Conservation (phyloP, 2,113 vertebrate species). For the Ornithorhynchus anatinus region DNA sequence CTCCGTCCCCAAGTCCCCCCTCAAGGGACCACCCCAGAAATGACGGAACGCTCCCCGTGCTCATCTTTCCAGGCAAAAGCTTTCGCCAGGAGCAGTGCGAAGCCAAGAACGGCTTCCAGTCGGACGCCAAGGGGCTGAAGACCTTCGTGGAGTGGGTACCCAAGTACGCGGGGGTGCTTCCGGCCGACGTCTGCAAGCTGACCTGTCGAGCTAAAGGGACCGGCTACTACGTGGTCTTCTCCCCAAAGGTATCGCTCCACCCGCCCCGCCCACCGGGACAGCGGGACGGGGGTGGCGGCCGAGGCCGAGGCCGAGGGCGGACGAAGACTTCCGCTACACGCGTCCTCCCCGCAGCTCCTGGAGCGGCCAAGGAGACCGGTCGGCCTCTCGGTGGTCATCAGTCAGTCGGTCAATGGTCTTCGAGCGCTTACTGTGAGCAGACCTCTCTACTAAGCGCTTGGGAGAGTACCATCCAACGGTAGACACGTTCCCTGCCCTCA, state of each 20-base stretch:
- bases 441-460: too few species aligned
- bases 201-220: constrained; percentile 97
- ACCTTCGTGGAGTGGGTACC: constrained; percentile 96
- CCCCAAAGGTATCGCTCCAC: constrained; percentile 87
- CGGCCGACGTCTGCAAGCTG: constrained; percentile 92
- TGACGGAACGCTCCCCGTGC: constrained; percentile 3
- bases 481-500: too few species aligned
- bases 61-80: constrained; percentile 84
- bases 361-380: too few species aligned
- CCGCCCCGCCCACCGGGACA: not conserved
- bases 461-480: too few species aligned
- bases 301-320: too few species aligned
- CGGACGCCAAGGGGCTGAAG: constrained; percentile 94
- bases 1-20: too few species aligned
- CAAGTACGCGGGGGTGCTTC: constrained; percentile 92
- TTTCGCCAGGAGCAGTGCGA: constrained; percentile 96
- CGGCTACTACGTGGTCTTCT: constrained; percentile 96
- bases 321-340: too few species aligned
- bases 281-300: too few species aligned
- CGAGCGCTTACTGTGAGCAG: too few species aligned
- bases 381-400: too few species aligned
- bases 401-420: too few species aligned
- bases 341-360: too few species aligned
- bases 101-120: constrained; percentile 92
- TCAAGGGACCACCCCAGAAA: constrained; percentile 27